These are phyloP conservation scores for Salvelinus alpinus DNA, from an alignment of 2,113 vertebrate species.

Conservation along the genomic window DNA sequence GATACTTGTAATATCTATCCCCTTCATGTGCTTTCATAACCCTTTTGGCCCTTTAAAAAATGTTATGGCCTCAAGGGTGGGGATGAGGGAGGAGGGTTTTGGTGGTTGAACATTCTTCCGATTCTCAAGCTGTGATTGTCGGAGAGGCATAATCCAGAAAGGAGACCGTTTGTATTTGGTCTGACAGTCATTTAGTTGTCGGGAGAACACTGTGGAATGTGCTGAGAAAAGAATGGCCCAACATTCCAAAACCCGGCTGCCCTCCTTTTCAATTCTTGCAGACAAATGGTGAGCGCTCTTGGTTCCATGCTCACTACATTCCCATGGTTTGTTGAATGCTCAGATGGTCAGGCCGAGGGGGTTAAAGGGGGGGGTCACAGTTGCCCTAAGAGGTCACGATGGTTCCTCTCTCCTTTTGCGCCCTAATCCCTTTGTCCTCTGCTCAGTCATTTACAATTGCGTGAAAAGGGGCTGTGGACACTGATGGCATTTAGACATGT, in stretches of 20 bases:
- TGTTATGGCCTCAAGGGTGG: slow-evolving; percentile 17
- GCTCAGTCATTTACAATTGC: slow-evolving; percentile 52
- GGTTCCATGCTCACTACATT: slow-evolving; percentile 51
- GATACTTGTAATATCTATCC: slow-evolving; percentile 29
- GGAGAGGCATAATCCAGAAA: slow-evolving; percentile 41
- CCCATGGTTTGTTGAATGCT: slow-evolving; percentile 48
- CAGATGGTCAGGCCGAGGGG: slow-evolving; percentile 40
- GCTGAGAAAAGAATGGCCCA: slow-evolving; percentile 67
- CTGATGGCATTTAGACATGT: slow-evolving; percentile 53
- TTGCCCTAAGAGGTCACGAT: slow-evolving; percentile 65
- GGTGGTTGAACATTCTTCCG: slow-evolving; percentile 17
- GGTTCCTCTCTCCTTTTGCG: slow-evolving; percentile 35
- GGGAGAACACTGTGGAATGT: slow-evolving; percentile 64
- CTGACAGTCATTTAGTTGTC: slow-evolving; percentile 56
- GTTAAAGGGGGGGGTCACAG: slow-evolving; percentile 42
- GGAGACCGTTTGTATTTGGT: slow-evolving; percentile 48
- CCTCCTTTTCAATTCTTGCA: slow-evolving; percentile 62
- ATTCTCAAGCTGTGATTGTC: slow-evolving; percentile 22
- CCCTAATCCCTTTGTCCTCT: slow-evolving; percentile 55
- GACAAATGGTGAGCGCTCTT: slow-evolving; percentile 49
- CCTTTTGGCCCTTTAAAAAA: slow-evolving; percentile 16
- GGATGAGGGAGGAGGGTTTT: slow-evolving; percentile 11
- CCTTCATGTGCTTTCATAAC: slow-evolving; percentile 31
- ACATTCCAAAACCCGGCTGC: slow-evolving; percentile 58
- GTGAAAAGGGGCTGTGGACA: slow-evolving; percentile 39